phyloP scores from a whole-genome alignment of 2,113 vertebrate genomes.

The Glaucomys volans region DNA sequence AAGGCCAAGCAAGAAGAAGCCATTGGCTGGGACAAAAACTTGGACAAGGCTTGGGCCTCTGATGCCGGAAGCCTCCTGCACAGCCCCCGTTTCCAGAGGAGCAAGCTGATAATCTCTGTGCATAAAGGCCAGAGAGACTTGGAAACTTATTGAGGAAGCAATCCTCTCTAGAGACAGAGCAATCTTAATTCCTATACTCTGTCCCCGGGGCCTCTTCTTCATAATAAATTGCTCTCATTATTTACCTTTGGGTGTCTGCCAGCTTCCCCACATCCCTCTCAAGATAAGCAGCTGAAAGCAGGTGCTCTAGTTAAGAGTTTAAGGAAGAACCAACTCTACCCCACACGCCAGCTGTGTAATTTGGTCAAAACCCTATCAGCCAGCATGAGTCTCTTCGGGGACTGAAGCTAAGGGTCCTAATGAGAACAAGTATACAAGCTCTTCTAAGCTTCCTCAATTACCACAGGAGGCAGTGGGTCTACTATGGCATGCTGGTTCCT shows the following conservation, averaged over 20 bases:
- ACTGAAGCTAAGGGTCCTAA: background rate
- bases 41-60: background rate
- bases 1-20: background rate
- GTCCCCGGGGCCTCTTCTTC: constrained; percentile 28
- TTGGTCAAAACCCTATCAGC: background rate
- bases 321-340: background rate
- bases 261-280: background rate
- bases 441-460: background rate
- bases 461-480: background rate
- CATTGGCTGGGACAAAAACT: background rate
- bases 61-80: background rate
- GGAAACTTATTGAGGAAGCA: constrained; percentile 21
- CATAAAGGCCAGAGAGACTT: background rate
- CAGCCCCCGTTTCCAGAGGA: background rate
- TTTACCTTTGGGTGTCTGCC: constrained; percentile 57
- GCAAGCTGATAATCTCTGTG: background rate
- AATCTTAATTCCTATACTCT: background rate
- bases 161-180: constrained; percentile 49
- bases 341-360: background rate
- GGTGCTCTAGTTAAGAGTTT: background rate
- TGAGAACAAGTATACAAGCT: background rate
- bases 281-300: background rate
- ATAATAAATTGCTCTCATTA: constrained; percentile 14
- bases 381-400: background rate
- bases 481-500: background rate